Evolutionary conservation across 1,140 invertebrate genomes (phyloP).

Genomic region (Zaprionus capensis): DNA sequence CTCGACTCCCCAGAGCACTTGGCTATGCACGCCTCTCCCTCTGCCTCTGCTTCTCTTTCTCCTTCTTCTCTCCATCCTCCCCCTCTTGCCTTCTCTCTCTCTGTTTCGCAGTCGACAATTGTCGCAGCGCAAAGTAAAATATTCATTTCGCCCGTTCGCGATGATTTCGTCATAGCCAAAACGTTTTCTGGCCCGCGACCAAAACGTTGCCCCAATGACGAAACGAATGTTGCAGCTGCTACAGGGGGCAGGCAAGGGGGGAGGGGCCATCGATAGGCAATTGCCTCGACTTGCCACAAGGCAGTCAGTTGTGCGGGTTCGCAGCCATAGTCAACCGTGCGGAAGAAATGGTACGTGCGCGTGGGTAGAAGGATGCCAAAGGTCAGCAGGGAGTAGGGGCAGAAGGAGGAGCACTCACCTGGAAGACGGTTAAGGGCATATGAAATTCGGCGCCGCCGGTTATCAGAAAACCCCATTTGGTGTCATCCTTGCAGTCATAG

Average conservation of each 20-base stretch:
- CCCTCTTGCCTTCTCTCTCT: neutral
- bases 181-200: conserved; percentile 40
- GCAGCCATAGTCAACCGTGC: conserved; percentile 31
- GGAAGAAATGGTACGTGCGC: conserved; percentile 13
- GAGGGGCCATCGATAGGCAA: conserved; percentile 15
- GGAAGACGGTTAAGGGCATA: conserved; percentile 91
- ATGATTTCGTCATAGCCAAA: conserved; percentile 60
- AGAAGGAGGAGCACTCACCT: conserved; percentile 86
- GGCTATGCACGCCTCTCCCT: neutral
- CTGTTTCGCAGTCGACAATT: conserved; percentile 50
- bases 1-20: conserved; percentile 1
- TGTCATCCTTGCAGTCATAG: conserved; percentile 75
- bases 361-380: neutral
- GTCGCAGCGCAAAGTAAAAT: conserved; percentile 66
- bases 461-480: conserved; percentile 92
- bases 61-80: neutral
- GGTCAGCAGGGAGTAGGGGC: neutral
- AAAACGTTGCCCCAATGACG: conserved; percentile 52
- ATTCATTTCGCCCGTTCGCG: conserved; percentile 58
- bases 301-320: conserved; percentile 17
- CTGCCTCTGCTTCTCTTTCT: neutral
- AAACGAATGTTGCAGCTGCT: conserved; percentile 59
- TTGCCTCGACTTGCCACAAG: conserved; percentile 2
- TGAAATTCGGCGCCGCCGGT: conserved; percentile 93
- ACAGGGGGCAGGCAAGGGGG: conserved; percentile 8